Conservation (phyloP, 2,797 vertebrate genomes). For the Caiman crocodilus region DNA sequence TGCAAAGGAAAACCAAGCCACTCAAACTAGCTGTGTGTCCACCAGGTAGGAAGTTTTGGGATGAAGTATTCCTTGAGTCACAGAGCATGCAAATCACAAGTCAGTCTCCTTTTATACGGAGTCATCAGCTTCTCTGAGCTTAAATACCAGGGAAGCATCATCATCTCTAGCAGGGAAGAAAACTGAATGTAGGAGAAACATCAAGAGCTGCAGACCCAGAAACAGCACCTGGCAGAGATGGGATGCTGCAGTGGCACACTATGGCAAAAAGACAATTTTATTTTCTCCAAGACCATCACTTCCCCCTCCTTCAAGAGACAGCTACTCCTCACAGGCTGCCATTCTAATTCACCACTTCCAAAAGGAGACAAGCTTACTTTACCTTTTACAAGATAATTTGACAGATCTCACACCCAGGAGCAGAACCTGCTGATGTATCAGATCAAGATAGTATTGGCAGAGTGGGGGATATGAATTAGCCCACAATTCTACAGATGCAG, state of each 20-base stretch:
- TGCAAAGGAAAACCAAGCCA: conserved; percentile 30
- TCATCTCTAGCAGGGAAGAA: not conserved
- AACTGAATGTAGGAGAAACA: not conserved
- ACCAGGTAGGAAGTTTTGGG: conserved; percentile 1
- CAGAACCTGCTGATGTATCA: not conserved
- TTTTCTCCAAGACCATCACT: not conserved
- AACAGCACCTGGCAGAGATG: not conserved
- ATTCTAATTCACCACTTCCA: rapidly evolving
- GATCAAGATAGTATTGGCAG: not conserved
- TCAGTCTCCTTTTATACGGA: not conserved
- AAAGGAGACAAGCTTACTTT: not conserved
- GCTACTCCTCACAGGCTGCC: rapidly evolving
- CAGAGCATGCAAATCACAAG: not conserved
- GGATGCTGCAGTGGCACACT: not conserved
- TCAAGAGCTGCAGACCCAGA: not conserved
- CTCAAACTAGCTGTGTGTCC: not conserved
- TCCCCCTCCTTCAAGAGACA: not conserved
- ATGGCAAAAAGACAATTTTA: not conserved
- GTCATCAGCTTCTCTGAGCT: conserved; percentile 19
- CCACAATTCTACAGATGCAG: not conserved
- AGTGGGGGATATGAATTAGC: not conserved
- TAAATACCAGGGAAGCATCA: not conserved
- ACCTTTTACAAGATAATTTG: not conserved
- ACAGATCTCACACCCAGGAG: not conserved
- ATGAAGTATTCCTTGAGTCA: not conserved